Conservation (phyloP, 2,888 invertebrate species). For the Dasysyrphus tricinctus region DNA sequence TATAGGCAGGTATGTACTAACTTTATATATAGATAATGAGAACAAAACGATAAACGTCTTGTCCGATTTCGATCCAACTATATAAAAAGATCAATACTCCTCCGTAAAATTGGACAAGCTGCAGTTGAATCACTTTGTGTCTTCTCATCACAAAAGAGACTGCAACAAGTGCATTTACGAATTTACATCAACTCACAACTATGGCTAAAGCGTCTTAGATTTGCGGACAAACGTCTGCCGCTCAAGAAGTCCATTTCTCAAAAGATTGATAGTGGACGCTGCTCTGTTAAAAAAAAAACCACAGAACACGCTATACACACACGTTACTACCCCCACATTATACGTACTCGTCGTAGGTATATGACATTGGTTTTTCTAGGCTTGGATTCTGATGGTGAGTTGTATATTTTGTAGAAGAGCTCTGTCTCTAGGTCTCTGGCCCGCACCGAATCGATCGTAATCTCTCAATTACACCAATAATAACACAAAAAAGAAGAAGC, state of each 20-base stretch:
- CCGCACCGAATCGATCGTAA: constrained; percentile 64
- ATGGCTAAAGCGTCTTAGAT: constrained; percentile 26
- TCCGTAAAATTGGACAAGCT: constrained; percentile 40
- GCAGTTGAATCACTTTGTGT: constrained; percentile 15
- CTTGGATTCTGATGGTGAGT: constrained; percentile 33
- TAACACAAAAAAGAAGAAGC: constrained; percentile 60
- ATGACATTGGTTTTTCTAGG: constrained; percentile 33
- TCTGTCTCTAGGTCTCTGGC: constrained; percentile 13
- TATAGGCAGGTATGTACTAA: no score
- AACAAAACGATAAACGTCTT: constrained; percentile 56
- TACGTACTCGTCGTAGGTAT: neutral
- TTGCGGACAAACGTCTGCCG: constrained; percentile 57
- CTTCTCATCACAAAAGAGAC: constrained; percentile 42
- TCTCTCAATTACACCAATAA: constrained; percentile 75
- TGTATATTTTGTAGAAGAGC: constrained; percentile 29
- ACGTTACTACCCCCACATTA: constrained; percentile 26
- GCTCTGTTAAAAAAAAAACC: constrained; percentile 9
- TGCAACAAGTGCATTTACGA: constrained; percentile 68
- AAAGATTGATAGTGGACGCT: constrained; percentile 69
- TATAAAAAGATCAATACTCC: constrained; percentile 56
- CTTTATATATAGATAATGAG: constrained; percentile 42
- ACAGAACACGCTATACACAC: constrained; percentile 19
- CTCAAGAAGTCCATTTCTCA: constrained; percentile 50
- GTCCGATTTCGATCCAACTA: constrained; percentile 42
- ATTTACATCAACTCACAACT: constrained; percentile 42